Evolutionary conservation across 1,140 invertebrate species (phyloP).

Genomic region (Eriosoma lanigerum): DNA sequence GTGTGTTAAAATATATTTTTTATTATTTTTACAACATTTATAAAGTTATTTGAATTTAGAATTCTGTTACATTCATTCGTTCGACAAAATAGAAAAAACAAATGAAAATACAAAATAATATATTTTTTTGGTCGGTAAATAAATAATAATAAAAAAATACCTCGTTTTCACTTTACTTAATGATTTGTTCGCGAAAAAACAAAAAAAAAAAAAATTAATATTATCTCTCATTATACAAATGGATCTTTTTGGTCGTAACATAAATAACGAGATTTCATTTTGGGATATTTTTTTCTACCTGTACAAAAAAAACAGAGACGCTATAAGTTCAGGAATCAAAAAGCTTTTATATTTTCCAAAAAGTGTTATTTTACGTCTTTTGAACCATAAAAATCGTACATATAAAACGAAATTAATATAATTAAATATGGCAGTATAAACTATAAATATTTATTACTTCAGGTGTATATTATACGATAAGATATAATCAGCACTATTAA

Average conservation of each 20-base stretch:
- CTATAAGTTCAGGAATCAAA: neutral
- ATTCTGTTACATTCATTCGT: too few species aligned
- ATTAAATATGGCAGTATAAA: neutral
- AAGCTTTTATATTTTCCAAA: neutral
- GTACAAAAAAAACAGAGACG: neutral
- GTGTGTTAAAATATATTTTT: too few species aligned
- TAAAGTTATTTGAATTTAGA: too few species aligned
- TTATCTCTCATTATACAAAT: constrained; percentile 26
- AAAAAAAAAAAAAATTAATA: neutral
- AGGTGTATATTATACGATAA: neutral
- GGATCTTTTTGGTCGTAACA: neutral
- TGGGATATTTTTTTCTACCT: too few species aligned
- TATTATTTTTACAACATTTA: too few species aligned
- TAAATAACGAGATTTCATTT: neutral
- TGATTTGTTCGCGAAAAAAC: neutral
- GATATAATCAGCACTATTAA: neutral
- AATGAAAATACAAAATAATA: neutral
- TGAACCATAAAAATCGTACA: neutral
- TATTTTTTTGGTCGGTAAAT: neutral
- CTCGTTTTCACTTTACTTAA: constrained; percentile 15
- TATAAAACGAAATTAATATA: neutral
- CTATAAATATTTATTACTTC: neutral
- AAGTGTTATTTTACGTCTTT: neutral
- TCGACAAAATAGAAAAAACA: too few species aligned
- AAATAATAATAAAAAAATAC: neutral